phyloP scores from a whole-genome alignment of 2,113 vertebrate genomes.

The Tachycineta bicolor region DNA sequence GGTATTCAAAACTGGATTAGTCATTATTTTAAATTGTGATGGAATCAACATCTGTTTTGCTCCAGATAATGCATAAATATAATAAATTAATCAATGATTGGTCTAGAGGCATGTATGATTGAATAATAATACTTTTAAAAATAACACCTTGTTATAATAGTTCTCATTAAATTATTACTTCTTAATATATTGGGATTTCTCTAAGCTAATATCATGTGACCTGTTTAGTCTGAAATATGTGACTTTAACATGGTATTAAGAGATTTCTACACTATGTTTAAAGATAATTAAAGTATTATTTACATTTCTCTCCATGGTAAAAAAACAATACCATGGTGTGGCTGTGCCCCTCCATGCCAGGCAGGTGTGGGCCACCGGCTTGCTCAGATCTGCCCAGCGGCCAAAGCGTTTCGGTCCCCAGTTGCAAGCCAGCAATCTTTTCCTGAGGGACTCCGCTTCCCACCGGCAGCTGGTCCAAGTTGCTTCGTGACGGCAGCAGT shows the following conservation, averaged over 20 bases:
- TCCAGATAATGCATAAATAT: neutral
- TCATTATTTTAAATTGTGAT: neutral
- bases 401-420: no score
- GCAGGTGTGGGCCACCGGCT: no score
- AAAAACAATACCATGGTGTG: neutral
- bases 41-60: neutral
- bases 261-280: neutral
- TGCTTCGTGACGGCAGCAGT: no score
- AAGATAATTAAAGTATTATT: neutral
- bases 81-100: neutral
- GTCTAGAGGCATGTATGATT: neutral
- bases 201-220: neutral
- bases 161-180: neutral
- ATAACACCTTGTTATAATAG: neutral
- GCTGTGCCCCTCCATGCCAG: no score
- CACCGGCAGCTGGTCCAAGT: no score
- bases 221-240: neutral
- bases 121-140: neutral
- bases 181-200: neutral
- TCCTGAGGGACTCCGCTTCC: no score
- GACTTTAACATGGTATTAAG: neutral
- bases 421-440: no score
- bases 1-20: neutral
- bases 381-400: no score
- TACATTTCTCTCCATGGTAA: neutral